A percentile compares a stretch with the other conserved stretches of the same genome.
Conservation (phyloP, 2,797 vertebrate genomes). For the Pteropus rufus region DNA sequence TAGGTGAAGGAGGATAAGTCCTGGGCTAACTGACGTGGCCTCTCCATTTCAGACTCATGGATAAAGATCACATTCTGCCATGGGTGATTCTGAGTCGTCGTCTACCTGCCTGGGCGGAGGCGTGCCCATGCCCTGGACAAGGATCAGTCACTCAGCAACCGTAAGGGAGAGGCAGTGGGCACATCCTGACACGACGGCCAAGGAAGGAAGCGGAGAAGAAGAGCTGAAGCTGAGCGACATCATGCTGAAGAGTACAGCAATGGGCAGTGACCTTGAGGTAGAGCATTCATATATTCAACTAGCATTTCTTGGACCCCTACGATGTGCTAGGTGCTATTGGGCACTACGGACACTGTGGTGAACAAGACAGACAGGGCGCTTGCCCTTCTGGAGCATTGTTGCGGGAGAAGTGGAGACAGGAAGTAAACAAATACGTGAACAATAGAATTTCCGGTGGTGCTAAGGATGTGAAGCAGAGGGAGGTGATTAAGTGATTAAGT, state of each 20-base stretch:
- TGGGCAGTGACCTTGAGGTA: not conserved
- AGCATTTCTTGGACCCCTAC: not conserved
- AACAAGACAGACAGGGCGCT: not conserved
- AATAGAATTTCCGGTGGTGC: not conserved
- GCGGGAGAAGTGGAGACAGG: not conserved
- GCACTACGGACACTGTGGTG: not conserved
- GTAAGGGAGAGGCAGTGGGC: not conserved
- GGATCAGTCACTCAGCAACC: not conserved
- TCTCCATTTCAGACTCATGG: not conserved
- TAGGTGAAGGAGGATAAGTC: not conserved
- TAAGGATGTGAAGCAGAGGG: not conserved
- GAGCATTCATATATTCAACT: not conserved
- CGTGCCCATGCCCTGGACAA: not conserved
- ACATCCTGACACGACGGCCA: accelerated
- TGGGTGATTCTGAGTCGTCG: not conserved
- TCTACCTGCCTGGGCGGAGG: not conserved
- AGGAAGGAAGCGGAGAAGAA: no score
- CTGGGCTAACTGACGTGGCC: not conserved
- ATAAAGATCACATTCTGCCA: not conserved
- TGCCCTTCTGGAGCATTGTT: not conserved
- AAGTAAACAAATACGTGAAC: not conserved
- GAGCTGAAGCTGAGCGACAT: not conserved
- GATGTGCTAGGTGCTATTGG: not conserved
- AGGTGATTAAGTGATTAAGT: not conserved
- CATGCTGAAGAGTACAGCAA: not conserved